A percentile compares a stretch with the other conserved stretches of the same genome.
Evolutionary conservation across 2,888 invertebrate genomes (phyloP).

Genomic region (Andrena camellia): DNA sequence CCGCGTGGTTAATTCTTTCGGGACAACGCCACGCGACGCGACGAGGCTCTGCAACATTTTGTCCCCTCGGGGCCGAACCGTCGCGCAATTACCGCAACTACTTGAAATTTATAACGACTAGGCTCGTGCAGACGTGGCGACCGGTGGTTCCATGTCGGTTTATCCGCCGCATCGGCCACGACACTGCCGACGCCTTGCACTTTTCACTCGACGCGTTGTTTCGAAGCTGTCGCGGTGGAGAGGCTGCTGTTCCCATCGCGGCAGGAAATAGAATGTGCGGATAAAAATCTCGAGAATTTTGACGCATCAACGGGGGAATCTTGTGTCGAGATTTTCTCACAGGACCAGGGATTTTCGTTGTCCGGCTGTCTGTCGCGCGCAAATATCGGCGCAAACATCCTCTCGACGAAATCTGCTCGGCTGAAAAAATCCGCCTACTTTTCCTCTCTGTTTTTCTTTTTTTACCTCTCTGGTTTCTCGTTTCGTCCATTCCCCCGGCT

Average conservation of each 20-base stretch:
- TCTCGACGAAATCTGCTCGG: slow-evolving; percentile 42
- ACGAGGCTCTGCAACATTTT: background rate
- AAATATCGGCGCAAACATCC: slow-evolving; percentile 48
- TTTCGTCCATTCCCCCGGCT: background rate
- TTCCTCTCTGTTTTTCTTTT: slow-evolving; percentile 8
- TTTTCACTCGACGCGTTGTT: too few species aligned
- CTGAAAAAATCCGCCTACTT: slow-evolving; percentile 25
- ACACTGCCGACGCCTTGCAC: too few species aligned
- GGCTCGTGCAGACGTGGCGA: background rate
- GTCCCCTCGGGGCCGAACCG: background rate
- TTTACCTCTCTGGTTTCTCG: background rate
- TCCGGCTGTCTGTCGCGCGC: slow-evolving; percentile 37
- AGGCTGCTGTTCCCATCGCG: background rate
- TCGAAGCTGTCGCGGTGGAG: background rate
- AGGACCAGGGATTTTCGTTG: slow-evolving; percentile 19
- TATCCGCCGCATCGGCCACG: background rate
- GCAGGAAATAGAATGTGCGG: slow-evolving; percentile 1
- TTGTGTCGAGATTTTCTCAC: slow-evolving; percentile 30
- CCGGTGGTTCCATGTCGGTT: background rate
- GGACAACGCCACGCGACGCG: too few species aligned
- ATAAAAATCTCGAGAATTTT: slow-evolving; percentile 3
- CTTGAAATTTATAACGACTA: slow-evolving; percentile 8
- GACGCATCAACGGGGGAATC: slow-evolving; percentile 6
- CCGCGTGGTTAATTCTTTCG: background rate
- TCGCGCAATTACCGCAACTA: background rate